Base-by-base conservation (phyloP, 2,113 vertebrate species). In the Nycticebus coucang region DNA sequence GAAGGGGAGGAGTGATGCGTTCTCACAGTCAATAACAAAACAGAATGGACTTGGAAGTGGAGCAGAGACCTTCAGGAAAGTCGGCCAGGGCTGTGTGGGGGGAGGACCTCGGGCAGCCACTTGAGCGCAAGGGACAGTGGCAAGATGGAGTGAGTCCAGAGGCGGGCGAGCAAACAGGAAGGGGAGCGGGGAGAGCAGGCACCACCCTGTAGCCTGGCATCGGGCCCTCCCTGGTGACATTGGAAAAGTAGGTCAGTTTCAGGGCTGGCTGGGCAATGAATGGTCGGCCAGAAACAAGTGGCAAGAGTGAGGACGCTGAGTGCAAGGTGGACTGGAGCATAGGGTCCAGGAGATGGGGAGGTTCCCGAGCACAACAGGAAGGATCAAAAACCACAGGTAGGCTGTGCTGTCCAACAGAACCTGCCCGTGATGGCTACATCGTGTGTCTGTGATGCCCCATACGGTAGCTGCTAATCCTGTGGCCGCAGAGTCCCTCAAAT, bases 181-280 rank as follows among this genome's bases (percentile, higher is more conserved):
- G 62, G 33, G 85, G 91, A 71, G 55, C 0, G 1, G 83, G 1
- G 21, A 83, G 93, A 75, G 87, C 60, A 62, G 95, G 89, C 21
- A 33, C 64, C 96, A 72, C 0, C 33, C 89, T 87, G 97, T 15
- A 72, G 64, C 12, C 26, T 96, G 96, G 97, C 95, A 13, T 37
- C n/a, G 0, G 0, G 83, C 94, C 86, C 71, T 96, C 89, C 45
- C 55, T 91, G 95, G 91, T 89, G 96, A 96, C 89, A 72, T 0
- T 89, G 95, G 84, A 19, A 96, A 98, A 97, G 79, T 97, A 97
- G 97, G 97, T 96, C 97, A 96, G 75, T 87, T 83, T 89, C 83
- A 14, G 93, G 33, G 66, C 89, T 55, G 80, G 62, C 75, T 60
- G 62, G 79, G 81, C 35, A 79, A 91, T 93, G 96, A 96, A 94